These are phyloP conservation scores for Colistium nudipinnis DNA, from an alignment of 2,113 vertebrate genomes.

Conservation along the genomic window DNA sequence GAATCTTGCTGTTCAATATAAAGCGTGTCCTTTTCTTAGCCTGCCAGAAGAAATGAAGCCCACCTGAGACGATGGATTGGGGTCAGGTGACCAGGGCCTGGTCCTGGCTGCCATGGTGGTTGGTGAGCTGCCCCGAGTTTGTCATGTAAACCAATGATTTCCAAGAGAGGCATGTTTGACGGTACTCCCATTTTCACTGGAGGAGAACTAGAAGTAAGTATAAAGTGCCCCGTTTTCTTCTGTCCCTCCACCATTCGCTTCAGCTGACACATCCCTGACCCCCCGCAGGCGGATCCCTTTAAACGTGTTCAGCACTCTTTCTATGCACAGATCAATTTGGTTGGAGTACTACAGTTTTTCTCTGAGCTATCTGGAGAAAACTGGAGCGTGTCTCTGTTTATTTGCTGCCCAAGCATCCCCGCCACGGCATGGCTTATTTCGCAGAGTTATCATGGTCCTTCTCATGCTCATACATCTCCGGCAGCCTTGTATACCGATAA, in stretches of 20 bases:
- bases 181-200: conserved; percentile 67
- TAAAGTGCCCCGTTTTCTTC: conserved; percentile 42
- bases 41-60: conserved; percentile 12
- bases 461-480: conserved; percentile 38
- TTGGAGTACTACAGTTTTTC: conserved; percentile 53
- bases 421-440: conserved; percentile 55
- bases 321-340: conserved; percentile 63
- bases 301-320: conserved; percentile 58
- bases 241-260: conserved; percentile 27
- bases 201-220: conserved; percentile 63
- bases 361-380: conserved; percentile 53
- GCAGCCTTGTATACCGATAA: conserved; percentile 52
- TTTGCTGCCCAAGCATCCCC: conserved; percentile 39
- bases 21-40: no score
- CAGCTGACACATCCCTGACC: conserved; percentile 60
- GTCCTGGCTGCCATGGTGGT: conserved; percentile 5
- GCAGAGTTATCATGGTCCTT: conserved; percentile 49
- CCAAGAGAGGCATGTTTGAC: conserved; percentile 40
- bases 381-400: conserved; percentile 57
- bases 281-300: conserved; percentile 55
- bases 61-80: conserved; percentile 28
- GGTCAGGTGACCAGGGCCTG: not conserved
- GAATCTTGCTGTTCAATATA: no score
- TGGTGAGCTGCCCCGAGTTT: conserved; percentile 31
- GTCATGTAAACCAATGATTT: conserved; percentile 47